Base-by-base conservation (phyloP, 1,140 invertebrate genomes). In the Cydia pomonella region DNA sequence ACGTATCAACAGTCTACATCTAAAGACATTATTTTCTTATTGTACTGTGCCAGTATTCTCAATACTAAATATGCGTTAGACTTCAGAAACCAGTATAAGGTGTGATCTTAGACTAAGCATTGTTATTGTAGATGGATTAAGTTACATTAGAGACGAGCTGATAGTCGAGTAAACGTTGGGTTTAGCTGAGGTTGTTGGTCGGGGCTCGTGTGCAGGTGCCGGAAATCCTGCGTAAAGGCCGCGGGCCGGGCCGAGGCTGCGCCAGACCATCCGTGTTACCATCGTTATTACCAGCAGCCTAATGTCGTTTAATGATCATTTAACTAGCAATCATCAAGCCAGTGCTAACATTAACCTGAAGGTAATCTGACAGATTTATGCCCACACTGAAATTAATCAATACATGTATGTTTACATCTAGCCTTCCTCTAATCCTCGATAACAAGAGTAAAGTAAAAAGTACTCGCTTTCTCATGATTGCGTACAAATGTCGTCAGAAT, bases 181-280 rank as follows among this genome's bases (percentile, higher is more conserved):
- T 59, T 59, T 21, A 59, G 53, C 16, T 27, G 63, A 75, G 74
- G 74, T 75, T 75, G 64, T 75, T 72, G 75, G 27, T 62, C 47
- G 7, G 50, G 72, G 79, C 75, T 85, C 82, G 82, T 80, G 80
- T 79, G 78, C 80, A 82, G 38, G 74, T 82, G 84, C 87, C 87
- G 91, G 91, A 91, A 88, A 91, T 91, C 88, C 88, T 91, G 88
- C 81, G 80, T 73, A 83, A 87, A 90, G 89, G 89, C 83, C 88
- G 79, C 41, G 41, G 41, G 41, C 41, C 41, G 33, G 78, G 73
- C 66, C 87, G 86, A 88, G 87, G 87, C 81, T 88, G 76, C 80
- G 75, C 77, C 69, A 64, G 77, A 25, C 23, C 63, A 71, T 71
- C 44, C 63, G 74, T 23, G 25, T 18, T 53, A 21, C 16, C 16